Evolutionary conservation across 2,113 vertebrate species (phyloP), one percentile per base, ranked within the genome.

Genomic region (Spermophilus dauricus): DNA sequence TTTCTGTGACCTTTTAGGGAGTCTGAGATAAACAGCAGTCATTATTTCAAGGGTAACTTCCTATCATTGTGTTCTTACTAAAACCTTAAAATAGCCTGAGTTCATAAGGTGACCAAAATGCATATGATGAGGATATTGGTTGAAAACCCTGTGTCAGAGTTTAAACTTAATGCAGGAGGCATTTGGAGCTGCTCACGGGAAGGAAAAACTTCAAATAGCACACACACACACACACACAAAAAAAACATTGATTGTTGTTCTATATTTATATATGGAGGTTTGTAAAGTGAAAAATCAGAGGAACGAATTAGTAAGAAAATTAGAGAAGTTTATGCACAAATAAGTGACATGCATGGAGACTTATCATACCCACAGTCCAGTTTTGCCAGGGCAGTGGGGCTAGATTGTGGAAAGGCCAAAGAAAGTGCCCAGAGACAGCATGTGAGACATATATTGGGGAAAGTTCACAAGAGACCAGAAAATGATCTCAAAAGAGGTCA

Each of bases 1-100:
- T 95, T 94, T 86, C 86, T 86, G 2, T 80, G 83, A 85, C 89
- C 92, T 91, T 93, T 93, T 93, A 94, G 83, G 58, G 45, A 10
- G 14, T 76, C 67, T 53, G 37, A 80, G 86, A 86, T 58, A 42
- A 89, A 94, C 7, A 78, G 39, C 88, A 94, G 51, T 48, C 67
- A 22, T 94, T 85, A 83, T 80, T 94, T 94, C 28, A 89, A 95
- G 84, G 39, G 14, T 95, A 93, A 28, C 37, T 91, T 86, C 20
- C 14, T 80, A 58, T 76, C 58, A 56, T 75, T 89, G 39, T 51
- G 42, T 91, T 93, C 48, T 93, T 37, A 69, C 58, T 58, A 70
- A 20, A 93, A 70, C 37, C 8, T 93, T 94, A 78, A 89, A 93
- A 86, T 94, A 34, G 37, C 24, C 34, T 17, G 34, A 56, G 75